Conservation (phyloP, 1,140 invertebrate genomes). For the Drosophila ercepeae region DNA sequence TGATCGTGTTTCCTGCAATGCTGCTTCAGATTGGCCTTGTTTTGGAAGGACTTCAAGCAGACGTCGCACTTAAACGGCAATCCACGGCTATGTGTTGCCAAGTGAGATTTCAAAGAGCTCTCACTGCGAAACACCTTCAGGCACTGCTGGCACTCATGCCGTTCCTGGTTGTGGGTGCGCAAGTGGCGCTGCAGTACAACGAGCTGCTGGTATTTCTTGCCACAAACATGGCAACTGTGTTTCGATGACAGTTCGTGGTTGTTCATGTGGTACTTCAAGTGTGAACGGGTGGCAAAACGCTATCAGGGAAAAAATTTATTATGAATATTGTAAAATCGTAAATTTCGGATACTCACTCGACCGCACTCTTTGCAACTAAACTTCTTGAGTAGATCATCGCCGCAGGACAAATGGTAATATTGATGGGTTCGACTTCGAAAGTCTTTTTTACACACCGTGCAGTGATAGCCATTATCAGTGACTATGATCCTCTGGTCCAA, state of each 20-base stretch:
- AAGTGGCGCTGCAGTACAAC: slow-evolving; percentile 47
- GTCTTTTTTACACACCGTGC: slow-evolving; percentile 85
- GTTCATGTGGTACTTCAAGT: slow-evolving; percentile 71
- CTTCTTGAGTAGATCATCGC: slow-evolving; percentile 58
- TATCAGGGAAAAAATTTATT: slow-evolving; percentile 1
- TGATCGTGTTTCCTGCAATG: slow-evolving; percentile 75
- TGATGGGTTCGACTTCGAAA: slow-evolving; percentile 85
- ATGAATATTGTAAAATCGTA: neutral
- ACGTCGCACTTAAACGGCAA: slow-evolving; percentile 80
- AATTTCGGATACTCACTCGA: slow-evolving; percentile 44
- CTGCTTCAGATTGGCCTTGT: slow-evolving; percentile 83
- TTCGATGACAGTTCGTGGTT: slow-evolving; percentile 32
- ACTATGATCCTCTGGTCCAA: slow-evolving; percentile 29
- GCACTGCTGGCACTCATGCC: slow-evolving; percentile 52
- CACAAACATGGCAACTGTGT: slow-evolving; percentile 42
- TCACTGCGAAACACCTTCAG: slow-evolving; percentile 45
- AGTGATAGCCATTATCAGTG: slow-evolving; percentile 78
- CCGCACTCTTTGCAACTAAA: slow-evolving; percentile 54
- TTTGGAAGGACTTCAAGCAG: slow-evolving; percentile 84
- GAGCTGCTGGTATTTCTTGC: slow-evolving; percentile 53
- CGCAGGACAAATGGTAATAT: slow-evolving; percentile 85
- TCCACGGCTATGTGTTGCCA: slow-evolving; percentile 38
- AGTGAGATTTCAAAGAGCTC: slow-evolving; percentile 43
- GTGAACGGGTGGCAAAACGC: slow-evolving; percentile 67
- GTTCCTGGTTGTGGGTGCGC: slow-evolving; percentile 29